Conservation (phyloP, 2,888 invertebrate genomes). For the Diarsia mendica region DNA sequence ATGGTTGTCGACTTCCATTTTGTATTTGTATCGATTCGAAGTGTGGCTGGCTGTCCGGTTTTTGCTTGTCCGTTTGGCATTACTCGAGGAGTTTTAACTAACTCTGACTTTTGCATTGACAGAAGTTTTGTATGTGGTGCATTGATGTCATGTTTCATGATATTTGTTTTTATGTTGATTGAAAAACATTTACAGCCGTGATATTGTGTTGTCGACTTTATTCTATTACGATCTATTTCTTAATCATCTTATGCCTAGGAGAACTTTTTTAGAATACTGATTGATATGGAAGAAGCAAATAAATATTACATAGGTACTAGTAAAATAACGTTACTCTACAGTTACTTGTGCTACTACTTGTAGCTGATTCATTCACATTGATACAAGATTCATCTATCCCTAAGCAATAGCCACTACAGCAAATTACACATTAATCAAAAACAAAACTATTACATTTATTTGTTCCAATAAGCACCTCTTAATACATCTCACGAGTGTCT, state of each 20-base stretch:
- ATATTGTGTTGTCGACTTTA: background rate
- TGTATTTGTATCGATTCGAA: slow-evolving; percentile 76
- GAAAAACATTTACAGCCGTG: background rate
- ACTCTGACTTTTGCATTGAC: slow-evolving; percentile 29
- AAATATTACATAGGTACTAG: background rate
- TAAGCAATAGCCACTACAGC: slow-evolving; percentile 15
- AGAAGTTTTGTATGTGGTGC: slow-evolving; percentile 4
- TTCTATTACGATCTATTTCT: too few species aligned
- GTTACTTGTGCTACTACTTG: background rate
- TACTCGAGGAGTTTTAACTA: slow-evolving; percentile 41
- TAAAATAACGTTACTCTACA: background rate
- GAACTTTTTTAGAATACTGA: too few species aligned
- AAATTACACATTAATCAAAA: slow-evolving; percentile 61
- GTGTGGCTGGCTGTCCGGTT: slow-evolving; percentile 63
- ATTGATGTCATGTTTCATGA: background rate
- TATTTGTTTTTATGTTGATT: background rate
- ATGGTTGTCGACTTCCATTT: slow-evolving; percentile 77
- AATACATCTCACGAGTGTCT: slow-evolving; percentile 88
- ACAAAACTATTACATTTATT: slow-evolving; percentile 60
- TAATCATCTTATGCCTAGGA: too few species aligned
- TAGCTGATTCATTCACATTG: background rate
- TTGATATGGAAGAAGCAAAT: background rate
- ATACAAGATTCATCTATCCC: background rate
- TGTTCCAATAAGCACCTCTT: slow-evolving; percentile 78
- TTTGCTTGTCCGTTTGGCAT: slow-evolving; percentile 34